phyloP scores from a whole-genome alignment of 2,113 vertebrate genomes.

The Lucifuga dentata region DNA sequence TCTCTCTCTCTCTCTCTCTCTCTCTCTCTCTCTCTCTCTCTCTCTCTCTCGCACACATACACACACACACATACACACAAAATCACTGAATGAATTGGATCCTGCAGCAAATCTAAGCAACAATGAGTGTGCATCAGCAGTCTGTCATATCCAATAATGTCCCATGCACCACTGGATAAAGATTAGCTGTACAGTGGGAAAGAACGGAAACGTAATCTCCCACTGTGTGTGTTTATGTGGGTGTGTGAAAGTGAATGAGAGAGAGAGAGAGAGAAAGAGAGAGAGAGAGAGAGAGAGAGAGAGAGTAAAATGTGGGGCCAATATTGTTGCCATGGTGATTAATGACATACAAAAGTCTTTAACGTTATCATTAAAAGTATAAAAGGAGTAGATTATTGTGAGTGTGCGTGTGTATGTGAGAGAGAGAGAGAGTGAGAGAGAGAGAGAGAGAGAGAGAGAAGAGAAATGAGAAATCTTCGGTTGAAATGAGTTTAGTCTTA shows the following conservation, averaged over 20 bases:
- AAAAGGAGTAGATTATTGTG: conserved; percentile 26
- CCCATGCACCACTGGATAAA: conserved; percentile 8
- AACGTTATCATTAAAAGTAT: conserved; percentile 41
- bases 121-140: conserved; percentile 32
- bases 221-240: neutral
- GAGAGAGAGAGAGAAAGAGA: neutral
- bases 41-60: neutral
- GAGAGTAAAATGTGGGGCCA: conserved; percentile 43
- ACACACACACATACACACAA: neutral
- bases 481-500: conserved; percentile 37
- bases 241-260: neutral
- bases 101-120: conserved; percentile 30
- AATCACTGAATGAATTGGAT: conserved; percentile 20
- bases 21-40: neutral
- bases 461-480: conserved; percentile 37
- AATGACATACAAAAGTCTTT: conserved; percentile 63
- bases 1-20: neutral
- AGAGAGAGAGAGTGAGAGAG: neutral
- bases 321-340: conserved; percentile 68
- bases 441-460: conserved; percentile 1
- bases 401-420: conserved; percentile 2
- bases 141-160: conserved; percentile 35
- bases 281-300: conserved; percentile 21
- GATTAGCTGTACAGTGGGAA: neutral
- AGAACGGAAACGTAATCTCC: conserved; percentile 21